Evolutionary conservation across 2,888 invertebrate genomes (phyloP), one percentile per base, ranked within the genome.

Genomic region (Yponomeuta plumbellus): DNA sequence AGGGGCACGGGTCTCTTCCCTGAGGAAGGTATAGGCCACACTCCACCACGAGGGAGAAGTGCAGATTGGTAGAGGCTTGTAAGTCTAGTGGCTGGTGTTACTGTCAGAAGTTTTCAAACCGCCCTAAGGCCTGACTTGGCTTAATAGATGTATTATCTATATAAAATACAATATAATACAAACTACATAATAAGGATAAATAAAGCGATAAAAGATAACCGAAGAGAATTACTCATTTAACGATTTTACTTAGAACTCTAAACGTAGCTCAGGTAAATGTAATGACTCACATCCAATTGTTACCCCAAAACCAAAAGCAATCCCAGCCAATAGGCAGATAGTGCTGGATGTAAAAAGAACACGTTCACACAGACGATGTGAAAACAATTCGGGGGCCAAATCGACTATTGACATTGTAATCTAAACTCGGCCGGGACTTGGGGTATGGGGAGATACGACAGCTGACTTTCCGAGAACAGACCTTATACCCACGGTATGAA

Each of bases 361-460:
- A 70, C 70, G 74, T 73, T 74, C 73, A 74, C 74, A 13, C 66
- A 52, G 13, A 52, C 44, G 73, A 70, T 73, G 72, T 72, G 76
- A 74, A 74, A 52, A 71, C 75, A 71, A 77, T 80, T 78, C 75
- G 80, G 79, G 75, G 75, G 76, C 75, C 76, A 76, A 79, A 78
- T 75, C 77, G 73, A 76, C 77, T 83, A 83, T 85, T 85, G 84
- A 84, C 81, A 84, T 81, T 83, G 85, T 85, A 83, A 85, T 82
- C 79, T 80, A 79, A 82, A 76, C 79, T 74, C 71, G 75, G 69
- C 69, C 58, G 34, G 77, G 80, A 77, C 77, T 62, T 72, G 76
- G 73, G 52, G 66, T 70, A 70, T 67, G 75, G 72, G 72, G 73
- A 71, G 71, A 72, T 70, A 74, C 71, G 72, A 74, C 80, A 80